Evolutionary conservation across 1,140 invertebrate genomes (phyloP).

Genomic region (Galleria mellonella): DNA sequence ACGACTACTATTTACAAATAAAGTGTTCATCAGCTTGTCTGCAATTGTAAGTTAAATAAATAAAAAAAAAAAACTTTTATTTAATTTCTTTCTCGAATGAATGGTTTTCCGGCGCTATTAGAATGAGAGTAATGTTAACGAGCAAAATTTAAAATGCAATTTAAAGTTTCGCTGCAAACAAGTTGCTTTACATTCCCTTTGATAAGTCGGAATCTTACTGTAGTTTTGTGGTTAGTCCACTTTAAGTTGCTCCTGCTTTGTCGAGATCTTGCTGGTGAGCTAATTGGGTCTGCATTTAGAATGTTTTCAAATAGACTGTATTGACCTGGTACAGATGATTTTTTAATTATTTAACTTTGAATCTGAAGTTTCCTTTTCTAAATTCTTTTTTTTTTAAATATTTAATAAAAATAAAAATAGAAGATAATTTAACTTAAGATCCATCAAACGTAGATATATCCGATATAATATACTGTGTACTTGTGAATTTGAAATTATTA

Average conservation of each 20-base stretch:
- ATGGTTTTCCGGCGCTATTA: slow-evolving; percentile 5
- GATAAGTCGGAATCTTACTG: slow-evolving; percentile 45
- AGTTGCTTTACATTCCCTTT: slow-evolving; percentile 49
- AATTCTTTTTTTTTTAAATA: no score
- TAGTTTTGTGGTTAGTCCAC: slow-evolving; percentile 46
- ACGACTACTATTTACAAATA: no score
- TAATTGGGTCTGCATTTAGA: slow-evolving; percentile 39
- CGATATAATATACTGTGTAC: no score
- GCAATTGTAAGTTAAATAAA: no score
- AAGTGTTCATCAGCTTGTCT: no score
- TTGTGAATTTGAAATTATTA: no score
- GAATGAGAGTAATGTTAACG: slow-evolving; percentile 42
- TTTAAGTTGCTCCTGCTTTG: slow-evolving; percentile 37
- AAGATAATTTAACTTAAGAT: no score
- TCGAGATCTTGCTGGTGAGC: slow-evolving; percentile 31
- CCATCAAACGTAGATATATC: no score
- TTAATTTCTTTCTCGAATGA: slow-evolving; percentile 1
- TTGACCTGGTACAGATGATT: background rate
- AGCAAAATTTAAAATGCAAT: slow-evolving; percentile 61
- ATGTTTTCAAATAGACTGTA: slow-evolving; percentile 10
- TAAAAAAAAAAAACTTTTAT: no score
- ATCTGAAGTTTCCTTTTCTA: no score
- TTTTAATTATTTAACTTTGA: no score
- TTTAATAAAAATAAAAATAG: no score
- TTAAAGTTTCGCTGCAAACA: slow-evolving; percentile 49